phyloP scores from a whole-genome alignment of 2,888 invertebrate species.

The Caradrina kadenii region DNA sequence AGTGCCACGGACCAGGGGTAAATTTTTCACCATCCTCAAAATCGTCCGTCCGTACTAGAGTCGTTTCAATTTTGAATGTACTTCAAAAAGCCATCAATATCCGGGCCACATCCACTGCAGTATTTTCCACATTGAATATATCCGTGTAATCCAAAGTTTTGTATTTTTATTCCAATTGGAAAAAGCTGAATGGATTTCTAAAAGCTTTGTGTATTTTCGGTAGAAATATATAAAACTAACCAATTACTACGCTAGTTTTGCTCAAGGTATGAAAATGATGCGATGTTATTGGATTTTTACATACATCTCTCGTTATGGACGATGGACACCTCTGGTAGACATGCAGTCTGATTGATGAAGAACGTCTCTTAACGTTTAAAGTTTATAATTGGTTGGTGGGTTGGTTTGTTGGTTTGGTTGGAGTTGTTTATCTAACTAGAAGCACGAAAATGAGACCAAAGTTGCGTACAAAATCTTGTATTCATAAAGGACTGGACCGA shows the following conservation, averaged over 20 bases:
- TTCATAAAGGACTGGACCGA: neutral
- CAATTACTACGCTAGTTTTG: too few species aligned
- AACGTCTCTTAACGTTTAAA: too few species aligned
- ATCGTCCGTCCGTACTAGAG: neutral
- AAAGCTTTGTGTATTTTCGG: conserved; percentile 16
- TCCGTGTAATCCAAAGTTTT: conserved; percentile 39
- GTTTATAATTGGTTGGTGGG: too few species aligned
- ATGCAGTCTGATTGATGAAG: too few species aligned
- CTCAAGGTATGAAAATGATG: too few species aligned
- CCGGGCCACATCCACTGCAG: conserved; percentile 14
- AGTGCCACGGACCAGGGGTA: neutral
- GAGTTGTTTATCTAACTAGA: too few species aligned
- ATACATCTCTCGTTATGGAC: too few species aligned
- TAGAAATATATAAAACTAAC: neutral
- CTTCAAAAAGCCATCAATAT: conserved; percentile 6
- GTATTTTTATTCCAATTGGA: conserved; percentile 31
- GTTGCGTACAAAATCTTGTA: neutral
- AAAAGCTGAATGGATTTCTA: conserved; percentile 25
- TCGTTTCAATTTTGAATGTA: conserved; percentile 13
- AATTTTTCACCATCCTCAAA: neutral
- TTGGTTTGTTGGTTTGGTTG: too few species aligned
- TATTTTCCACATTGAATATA: conserved; percentile 36
- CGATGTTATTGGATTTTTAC: too few species aligned
- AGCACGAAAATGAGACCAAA: neutral
- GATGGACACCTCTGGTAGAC: too few species aligned